Percentiles rank a stretch among this genome's conserved stretches.
phyloP scores from a whole-genome alignment of 2,113 vertebrate genomes.

The Xyrauchen texanus region DNA sequence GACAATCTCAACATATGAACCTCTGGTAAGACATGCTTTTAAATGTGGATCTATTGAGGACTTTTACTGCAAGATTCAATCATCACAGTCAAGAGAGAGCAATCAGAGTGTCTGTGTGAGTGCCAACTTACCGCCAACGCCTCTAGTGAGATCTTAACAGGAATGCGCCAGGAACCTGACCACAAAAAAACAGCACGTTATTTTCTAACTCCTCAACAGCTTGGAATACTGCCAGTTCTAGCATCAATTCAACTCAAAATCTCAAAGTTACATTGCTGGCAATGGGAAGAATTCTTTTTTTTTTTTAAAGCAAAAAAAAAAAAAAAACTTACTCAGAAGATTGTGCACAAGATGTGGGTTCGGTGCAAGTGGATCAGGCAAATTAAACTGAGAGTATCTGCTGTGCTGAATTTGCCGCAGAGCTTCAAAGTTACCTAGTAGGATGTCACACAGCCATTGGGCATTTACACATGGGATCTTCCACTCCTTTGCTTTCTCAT shows the following conservation, averaged over 20 bases:
- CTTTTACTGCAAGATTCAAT: background rate
- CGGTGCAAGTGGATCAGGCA: slow-evolving; percentile 87
- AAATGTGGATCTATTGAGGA: no score
- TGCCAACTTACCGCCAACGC: slow-evolving; percentile 83
- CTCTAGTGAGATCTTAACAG: slow-evolving; percentile 89
- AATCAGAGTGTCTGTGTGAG: slow-evolving; percentile 2
- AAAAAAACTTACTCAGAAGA: slow-evolving; percentile 78
- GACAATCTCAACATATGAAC: no score
- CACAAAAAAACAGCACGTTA: slow-evolving; percentile 22
- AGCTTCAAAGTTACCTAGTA: slow-evolving; percentile 91
- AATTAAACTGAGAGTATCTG: slow-evolving; percentile 83
- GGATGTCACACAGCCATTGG: slow-evolving; percentile 93
- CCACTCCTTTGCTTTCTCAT: slow-evolving; percentile 97
- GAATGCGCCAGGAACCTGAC: slow-evolving; percentile 88
- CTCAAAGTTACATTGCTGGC: background rate
- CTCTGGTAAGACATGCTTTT: no score
- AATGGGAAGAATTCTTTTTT: no score
- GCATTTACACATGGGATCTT: slow-evolving; percentile 94
- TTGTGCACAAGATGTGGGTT: slow-evolving; percentile 84
- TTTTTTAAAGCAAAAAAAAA: no score
- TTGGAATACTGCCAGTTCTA: background rate
- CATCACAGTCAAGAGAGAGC: slow-evolving; percentile 9
- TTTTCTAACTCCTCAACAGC: background rate
- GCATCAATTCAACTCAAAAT: background rate
- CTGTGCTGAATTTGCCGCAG: slow-evolving; percentile 87